These are phyloP conservation scores for Rhizoglyphus robini DNA, from an alignment of 1,140 invertebrate genomes.

Conservation along the genomic window DNA sequence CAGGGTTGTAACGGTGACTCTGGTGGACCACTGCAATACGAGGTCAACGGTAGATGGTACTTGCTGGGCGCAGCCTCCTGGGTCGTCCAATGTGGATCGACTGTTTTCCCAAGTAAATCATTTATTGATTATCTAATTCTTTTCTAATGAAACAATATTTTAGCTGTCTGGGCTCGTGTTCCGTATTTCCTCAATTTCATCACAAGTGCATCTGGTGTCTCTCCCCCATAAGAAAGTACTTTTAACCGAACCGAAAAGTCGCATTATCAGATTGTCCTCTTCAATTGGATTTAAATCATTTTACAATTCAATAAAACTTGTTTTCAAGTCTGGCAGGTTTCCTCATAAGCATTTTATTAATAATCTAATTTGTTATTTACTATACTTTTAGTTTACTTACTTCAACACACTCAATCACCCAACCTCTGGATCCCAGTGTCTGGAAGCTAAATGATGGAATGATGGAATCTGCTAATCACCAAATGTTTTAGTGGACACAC, in stretches of 20 bases:
- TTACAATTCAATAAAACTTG: neutral
- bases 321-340: neutral
- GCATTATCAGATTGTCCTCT: neutral
- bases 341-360: neutral
- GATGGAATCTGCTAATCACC: too few relatives aligned
- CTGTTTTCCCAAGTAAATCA: neutral
- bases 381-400: neutral
- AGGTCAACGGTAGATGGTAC: slow-evolving; percentile 59
- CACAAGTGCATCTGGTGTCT: slow-evolving; percentile 22
- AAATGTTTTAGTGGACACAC: too few relatives aligned
- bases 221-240: neutral
- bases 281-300: too few relatives aligned
- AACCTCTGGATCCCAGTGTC: too few relatives aligned
- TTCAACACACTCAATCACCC: too few relatives aligned
- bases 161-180: slow-evolving; percentile 10
- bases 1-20: slow-evolving; percentile 27
- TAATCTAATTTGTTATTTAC: neutral
- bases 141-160: neutral
- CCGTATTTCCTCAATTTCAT: slow-evolving; percentile 11
- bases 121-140: neutral
- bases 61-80: slow-evolving; percentile 71
- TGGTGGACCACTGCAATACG: slow-evolving; percentile 61
- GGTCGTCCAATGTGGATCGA: slow-evolving; percentile 42
- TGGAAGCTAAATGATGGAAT: too few relatives aligned
- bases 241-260: neutral